These are phyloP conservation scores for Aplysina aerophoba DNA, from an alignment of 37 sponge, comb jelly and placozoan genomes.

Conservation along the genomic window DNA sequence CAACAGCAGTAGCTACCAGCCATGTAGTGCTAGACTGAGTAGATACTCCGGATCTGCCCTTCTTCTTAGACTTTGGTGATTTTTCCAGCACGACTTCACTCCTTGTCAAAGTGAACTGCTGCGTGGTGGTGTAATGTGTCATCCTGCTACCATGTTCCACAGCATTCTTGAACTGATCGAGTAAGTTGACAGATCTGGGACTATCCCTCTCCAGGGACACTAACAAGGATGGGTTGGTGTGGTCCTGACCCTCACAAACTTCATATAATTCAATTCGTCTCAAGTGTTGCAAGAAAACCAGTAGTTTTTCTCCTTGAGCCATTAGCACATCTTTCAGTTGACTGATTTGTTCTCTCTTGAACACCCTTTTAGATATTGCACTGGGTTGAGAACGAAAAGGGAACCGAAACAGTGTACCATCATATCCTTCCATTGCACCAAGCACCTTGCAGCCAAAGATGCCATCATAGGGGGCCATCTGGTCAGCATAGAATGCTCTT, in stretches of 20 bases:
- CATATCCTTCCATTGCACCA: conserved; percentile 31
- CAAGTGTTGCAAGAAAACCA: conserved; percentile 68
- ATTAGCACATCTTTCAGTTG: conserved; percentile 34
- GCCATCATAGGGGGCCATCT: conserved; percentile 68
- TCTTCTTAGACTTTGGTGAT: conserved; percentile 5
- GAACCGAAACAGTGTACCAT: conserved; percentile 83
- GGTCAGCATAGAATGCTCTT: conserved; percentile 47
- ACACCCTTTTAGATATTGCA: conserved; percentile 45
- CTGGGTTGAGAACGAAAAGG: conserved; percentile 60
- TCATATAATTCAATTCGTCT: conserved; percentile 50
- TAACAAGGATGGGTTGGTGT: not conserved
- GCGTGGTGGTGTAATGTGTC: too few species aligned
- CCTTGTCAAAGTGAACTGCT: too few species aligned
- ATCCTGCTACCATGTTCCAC: not conserved
- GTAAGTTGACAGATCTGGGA: not conserved
- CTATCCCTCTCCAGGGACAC: conserved; percentile 6
- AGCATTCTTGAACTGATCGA: not conserved
- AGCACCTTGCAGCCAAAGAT: conserved; percentile 74
- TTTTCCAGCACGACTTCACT: too few species aligned
- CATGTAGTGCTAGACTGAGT: conserved; percentile 1
- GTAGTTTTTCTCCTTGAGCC: conserved; percentile 30
- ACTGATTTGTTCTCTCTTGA: not conserved
- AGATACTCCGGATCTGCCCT: not conserved
- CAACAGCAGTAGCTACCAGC: conserved; percentile 45
- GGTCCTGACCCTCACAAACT: conserved; percentile 12